These are phyloP conservation scores for Mallotus villosus DNA, from an alignment of 2,797 vertebrate species.

Conservation along the genomic window DNA sequence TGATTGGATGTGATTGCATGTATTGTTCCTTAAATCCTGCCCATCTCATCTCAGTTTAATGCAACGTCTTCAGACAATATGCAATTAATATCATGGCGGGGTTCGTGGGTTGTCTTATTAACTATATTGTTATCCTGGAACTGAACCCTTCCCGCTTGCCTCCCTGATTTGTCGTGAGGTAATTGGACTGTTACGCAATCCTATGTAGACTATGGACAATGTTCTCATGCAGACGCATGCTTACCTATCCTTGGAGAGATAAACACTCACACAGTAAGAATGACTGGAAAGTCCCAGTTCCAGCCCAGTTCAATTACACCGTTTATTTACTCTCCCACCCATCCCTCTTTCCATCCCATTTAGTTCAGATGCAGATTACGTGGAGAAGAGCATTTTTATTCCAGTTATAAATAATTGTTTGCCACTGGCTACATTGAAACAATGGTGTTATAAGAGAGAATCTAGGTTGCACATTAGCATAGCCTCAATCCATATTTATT, in stretches of 20 bases:
- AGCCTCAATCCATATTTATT: not conserved
- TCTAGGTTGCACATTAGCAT: not conserved
- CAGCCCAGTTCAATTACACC: not conserved
- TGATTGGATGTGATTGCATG: conserved; percentile 9
- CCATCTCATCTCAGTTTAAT: conserved; percentile 5
- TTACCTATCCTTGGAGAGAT: conserved; percentile 22
- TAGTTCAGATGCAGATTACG: conserved; percentile 14
- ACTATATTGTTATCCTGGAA: conserved; percentile 34
- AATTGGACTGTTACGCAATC: conserved; percentile 29
- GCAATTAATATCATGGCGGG: conserved; percentile 23
- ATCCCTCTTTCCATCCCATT: conserved; percentile 10
- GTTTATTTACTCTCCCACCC: not conserved
- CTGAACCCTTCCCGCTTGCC: conserved; percentile 47
- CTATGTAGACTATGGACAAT: conserved; percentile 20
- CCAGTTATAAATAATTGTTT: conserved; percentile 15
- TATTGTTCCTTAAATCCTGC: not conserved
- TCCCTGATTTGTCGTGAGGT: conserved; percentile 34
- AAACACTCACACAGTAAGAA: conserved; percentile 21
- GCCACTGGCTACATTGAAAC: not conserved
- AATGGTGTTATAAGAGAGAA: not conserved
- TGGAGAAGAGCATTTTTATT: conserved; percentile 18
- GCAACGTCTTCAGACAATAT: conserved; percentile 3
- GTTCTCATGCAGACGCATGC: not conserved
- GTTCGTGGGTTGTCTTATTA: conserved; percentile 36
- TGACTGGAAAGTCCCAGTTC: not conserved